Evolutionary conservation across 2,113 vertebrate species (phyloP).

Genomic region (Verasper variegatus): DNA sequence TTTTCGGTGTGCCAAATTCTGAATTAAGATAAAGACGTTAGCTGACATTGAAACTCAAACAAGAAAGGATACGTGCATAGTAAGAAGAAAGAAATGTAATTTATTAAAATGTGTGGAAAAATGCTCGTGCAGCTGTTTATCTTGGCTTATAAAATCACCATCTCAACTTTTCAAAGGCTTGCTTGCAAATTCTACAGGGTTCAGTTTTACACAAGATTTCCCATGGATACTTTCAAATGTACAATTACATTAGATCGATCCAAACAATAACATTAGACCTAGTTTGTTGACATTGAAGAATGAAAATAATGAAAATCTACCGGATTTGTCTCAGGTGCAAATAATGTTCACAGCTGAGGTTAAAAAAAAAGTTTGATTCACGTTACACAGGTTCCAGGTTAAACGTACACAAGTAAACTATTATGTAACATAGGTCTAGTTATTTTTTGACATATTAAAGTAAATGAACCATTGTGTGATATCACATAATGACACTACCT

Average conservation of each 20-base stretch:
- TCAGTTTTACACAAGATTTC: not conserved
- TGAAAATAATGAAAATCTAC: no score
- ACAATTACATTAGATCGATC: no score
- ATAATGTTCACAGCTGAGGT: no score
- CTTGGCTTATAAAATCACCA: constrained; percentile 28
- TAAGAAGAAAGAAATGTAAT: constrained; percentile 44
- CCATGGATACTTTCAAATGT: no score
- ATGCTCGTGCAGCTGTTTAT: constrained; percentile 7
- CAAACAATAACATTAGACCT: no score
- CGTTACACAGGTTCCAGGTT: no score
- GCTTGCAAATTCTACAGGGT: constrained; percentile 14
- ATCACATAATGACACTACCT: not conserved
- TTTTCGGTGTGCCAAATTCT: constrained; percentile 37
- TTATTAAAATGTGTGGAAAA: constrained; percentile 7
- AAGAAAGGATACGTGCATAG: constrained; percentile 43
- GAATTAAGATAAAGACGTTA: constrained; percentile 58
- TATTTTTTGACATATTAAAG: no score
- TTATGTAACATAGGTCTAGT: no score
- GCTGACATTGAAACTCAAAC: constrained; percentile 42
- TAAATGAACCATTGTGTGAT: not conserved
- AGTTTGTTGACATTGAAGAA: no score
- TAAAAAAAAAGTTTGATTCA: no score
- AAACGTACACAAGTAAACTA: no score
- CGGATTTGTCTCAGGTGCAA: no score
- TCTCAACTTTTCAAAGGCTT: constrained; percentile 8